Conservation (phyloP, 2,797 vertebrate species). For the Lepus townsendii region DNA sequence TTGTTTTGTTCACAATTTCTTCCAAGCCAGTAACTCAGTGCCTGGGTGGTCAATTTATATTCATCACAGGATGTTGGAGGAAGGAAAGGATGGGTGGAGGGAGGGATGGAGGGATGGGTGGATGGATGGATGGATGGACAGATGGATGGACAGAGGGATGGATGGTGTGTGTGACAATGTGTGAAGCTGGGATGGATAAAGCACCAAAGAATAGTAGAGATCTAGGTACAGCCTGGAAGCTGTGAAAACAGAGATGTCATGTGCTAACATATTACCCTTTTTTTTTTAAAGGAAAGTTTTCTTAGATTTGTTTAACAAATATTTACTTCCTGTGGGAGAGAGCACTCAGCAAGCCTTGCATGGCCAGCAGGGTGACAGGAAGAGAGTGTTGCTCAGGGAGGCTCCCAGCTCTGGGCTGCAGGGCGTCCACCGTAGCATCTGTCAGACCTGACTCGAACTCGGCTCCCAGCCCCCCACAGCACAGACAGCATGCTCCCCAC, state of each 20-base stretch:
- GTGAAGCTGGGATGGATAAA: slow-evolving; percentile 10
- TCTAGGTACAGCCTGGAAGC: neutral
- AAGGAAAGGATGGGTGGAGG: neutral
- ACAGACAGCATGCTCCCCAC: neutral
- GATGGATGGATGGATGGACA: neutral
- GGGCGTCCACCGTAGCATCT: neutral
- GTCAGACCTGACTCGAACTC: neutral
- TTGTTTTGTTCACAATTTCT: neutral
- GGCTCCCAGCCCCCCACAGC: neutral
- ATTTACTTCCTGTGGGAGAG: neutral
- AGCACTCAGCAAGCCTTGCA: neutral
- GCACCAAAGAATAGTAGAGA: neutral
- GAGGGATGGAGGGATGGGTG: neutral
- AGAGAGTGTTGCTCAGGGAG: neutral
- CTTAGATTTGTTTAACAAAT: slow-evolving; percentile 19
- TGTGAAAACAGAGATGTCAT: neutral
- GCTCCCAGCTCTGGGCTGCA: fast-evolving
- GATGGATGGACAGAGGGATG: neutral
- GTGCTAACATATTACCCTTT: neutral
- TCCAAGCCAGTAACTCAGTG: neutral
- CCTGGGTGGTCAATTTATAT: neutral
- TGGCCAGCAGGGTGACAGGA: too few relatives aligned
- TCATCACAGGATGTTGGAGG: neutral
- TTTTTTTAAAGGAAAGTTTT: slow-evolving; percentile 15
- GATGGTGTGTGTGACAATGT: neutral